These are phyloP conservation scores for Microctenopoma lineatum DNA, from an alignment of 2,797 vertebrate genomes.

Conservation along the genomic window DNA sequence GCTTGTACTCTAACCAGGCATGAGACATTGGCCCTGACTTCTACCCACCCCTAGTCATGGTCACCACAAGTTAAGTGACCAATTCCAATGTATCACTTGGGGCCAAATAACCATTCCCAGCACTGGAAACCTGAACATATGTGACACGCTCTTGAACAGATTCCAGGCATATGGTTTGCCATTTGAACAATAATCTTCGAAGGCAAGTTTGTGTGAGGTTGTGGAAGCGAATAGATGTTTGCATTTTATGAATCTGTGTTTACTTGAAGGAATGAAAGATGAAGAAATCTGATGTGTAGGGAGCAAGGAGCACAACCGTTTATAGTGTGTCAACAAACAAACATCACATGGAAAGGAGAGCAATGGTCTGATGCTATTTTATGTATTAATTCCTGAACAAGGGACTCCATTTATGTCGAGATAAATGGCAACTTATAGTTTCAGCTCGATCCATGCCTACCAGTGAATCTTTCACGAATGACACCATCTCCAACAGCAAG, in stretches of 20 bases:
- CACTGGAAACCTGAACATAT: constrained; percentile 54
- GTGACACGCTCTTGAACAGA: constrained; percentile 62
- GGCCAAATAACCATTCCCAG: constrained; percentile 61
- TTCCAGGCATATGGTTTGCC: constrained; percentile 54
- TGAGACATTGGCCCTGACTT: constrained; percentile 72
- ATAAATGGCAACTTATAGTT: constrained; percentile 5
- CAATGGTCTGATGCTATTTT: constrained; percentile 47
- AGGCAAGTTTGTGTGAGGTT: constrained; percentile 39
- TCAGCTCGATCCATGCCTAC: background rate
- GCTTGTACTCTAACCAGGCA: constrained; percentile 71
- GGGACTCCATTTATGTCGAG: constrained; percentile 9
- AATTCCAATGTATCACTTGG: constrained; percentile 62
- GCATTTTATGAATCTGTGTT: constrained; percentile 48
- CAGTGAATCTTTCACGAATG: background rate
- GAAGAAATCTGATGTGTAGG: constrained; percentile 36
- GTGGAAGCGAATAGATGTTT: constrained; percentile 53
- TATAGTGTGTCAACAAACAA: constrained; percentile 66
- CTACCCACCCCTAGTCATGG: constrained; percentile 66
- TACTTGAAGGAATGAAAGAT: constrained; percentile 34
- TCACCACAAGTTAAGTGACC: constrained; percentile 78
- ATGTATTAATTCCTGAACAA: constrained; percentile 51
- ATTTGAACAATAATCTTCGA: constrained; percentile 56
- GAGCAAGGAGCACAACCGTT: constrained; percentile 48
- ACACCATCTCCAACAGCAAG: background rate
- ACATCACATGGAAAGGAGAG: constrained; percentile 55